These are phyloP conservation scores for Plemyria rubiginata DNA, from an alignment of 2,888 invertebrate genomes.

Conservation along the genomic window DNA sequence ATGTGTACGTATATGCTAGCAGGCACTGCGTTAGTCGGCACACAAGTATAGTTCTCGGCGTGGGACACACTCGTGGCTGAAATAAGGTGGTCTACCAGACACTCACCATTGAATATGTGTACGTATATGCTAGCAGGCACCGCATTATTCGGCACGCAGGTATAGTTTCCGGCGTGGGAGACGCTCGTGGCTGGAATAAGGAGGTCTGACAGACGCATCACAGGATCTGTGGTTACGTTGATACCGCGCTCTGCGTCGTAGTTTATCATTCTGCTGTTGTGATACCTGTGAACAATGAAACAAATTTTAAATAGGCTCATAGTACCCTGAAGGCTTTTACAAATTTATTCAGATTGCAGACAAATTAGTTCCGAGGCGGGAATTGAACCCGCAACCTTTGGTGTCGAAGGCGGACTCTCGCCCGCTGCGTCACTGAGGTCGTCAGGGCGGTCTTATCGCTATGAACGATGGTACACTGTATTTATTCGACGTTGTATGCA, in stretches of 20 bases:
- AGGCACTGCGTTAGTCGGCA: constrained; percentile 94
- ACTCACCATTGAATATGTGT: constrained; percentile 94
- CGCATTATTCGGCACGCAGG: constrained; percentile 95
- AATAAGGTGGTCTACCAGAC: not conserved
- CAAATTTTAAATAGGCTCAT: not conserved
- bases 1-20: constrained; percentile 95
- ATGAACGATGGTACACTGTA: too few relatives aligned
- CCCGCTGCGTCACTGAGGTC: too few relatives aligned
- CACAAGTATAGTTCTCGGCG: constrained; percentile 94
- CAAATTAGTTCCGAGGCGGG: too few relatives aligned
- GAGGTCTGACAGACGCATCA: constrained; percentile 88
- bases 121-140: constrained; percentile 94
- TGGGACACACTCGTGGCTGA: too few relatives aligned
- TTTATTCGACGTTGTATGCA: not conserved
- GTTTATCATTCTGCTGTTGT: constrained; percentile 96
- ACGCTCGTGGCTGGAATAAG: constrained; percentile 85
- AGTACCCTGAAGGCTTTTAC: too few relatives aligned
- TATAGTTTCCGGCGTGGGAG: constrained; percentile 93
- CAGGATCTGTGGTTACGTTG: constrained; percentile 92
- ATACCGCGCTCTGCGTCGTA: constrained; percentile 94
- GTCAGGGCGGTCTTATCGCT: too few relatives aligned
- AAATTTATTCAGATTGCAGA: too few relatives aligned
- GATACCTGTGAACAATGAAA: constrained; percentile 84
- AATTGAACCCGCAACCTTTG: too few relatives aligned
- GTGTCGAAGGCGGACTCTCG: too few relatives aligned